Evolutionary conservation across 2,888 invertebrate species (phyloP).

Genomic region (Podotricha telesiphe): DNA sequence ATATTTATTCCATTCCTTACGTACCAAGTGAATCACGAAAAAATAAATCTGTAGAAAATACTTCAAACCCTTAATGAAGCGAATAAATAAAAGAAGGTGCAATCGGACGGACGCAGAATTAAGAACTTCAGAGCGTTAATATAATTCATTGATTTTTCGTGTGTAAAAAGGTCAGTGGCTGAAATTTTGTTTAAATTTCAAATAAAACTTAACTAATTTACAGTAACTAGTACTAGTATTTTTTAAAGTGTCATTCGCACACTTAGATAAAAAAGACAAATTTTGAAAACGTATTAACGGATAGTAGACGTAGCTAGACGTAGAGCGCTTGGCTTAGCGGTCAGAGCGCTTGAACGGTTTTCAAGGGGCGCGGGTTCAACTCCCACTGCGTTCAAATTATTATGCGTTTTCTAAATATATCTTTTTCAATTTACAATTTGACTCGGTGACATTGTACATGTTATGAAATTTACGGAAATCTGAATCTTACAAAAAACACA

Average conservation of each 20-base stretch:
- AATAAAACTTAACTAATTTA: background rate
- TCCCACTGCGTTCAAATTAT: too few species aligned
- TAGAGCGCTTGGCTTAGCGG: too few species aligned
- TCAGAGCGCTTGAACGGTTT: too few species aligned
- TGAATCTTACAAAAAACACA: too few species aligned
- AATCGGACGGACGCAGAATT: constrained; percentile 42
- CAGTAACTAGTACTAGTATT: background rate
- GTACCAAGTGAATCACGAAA: constrained; percentile 62
- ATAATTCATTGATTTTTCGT: constrained; percentile 4
- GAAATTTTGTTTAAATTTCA: background rate
- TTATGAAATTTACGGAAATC: background rate
- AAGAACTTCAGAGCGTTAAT: constrained; percentile 29
- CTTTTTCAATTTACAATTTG: background rate
- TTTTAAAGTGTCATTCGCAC: too few species aligned
- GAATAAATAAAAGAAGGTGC: constrained; percentile 63
- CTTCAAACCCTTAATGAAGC: constrained; percentile 70
- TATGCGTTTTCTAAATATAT: too few species aligned
- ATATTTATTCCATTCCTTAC: constrained; percentile 80
- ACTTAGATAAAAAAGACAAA: too few species aligned
- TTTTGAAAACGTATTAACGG: too few species aligned
- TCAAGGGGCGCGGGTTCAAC: too few species aligned
- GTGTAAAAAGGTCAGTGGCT: background rate
- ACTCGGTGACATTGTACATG: background rate
- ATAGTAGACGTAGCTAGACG: too few species aligned
- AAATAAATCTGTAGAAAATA: constrained; percentile 65